These are phyloP conservation scores for Hydropsyche tenuis DNA, from an alignment of 1,140 invertebrate genomes.

Conservation along the genomic window DNA sequence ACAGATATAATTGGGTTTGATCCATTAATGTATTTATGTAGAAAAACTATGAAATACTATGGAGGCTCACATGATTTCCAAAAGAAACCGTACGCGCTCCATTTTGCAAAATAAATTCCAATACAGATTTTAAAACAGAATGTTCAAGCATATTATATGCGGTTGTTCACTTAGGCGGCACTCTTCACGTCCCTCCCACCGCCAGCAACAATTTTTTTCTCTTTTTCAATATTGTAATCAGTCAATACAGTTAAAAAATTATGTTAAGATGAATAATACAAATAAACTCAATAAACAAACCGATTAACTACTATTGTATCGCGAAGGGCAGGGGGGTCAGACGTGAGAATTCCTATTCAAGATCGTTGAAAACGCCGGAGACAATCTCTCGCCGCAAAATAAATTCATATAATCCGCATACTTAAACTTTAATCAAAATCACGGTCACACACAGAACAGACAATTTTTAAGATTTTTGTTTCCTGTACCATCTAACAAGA, in stretches of 20 bases:
- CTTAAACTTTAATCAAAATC: constrained; percentile 7
- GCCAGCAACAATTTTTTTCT: constrained; percentile 3
- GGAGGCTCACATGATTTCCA: background rate
- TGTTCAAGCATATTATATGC: constrained; percentile 27
- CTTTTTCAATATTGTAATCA: constrained; percentile 18
- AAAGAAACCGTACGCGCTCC: background rate
- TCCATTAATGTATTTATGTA: constrained; percentile 52
- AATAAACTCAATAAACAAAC: constrained; percentile 23
- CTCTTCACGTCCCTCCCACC: constrained; percentile 13
- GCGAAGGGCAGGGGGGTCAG: constrained; percentile 18
- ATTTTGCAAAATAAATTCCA: background rate
- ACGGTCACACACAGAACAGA: constrained; percentile 19
- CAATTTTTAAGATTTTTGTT: constrained; percentile 36
- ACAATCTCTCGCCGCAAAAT: background rate
- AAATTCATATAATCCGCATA: constrained; percentile 9
- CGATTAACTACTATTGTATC: constrained; percentile 34
- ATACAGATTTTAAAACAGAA: constrained; percentile 15
- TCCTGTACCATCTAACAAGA: constrained; percentile 10
- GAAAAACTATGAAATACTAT: constrained; percentile 6
- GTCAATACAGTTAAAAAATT: constrained; percentile 27
- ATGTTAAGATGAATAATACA: constrained; percentile 21
- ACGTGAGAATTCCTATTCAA: constrained; percentile 4
- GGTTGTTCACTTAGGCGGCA: constrained; percentile 23
- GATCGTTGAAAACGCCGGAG: background rate
- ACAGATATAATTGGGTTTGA: constrained; percentile 51